Conservation (phyloP, 2,797 vertebrate species). For the Lepus oiostolus region DNA sequence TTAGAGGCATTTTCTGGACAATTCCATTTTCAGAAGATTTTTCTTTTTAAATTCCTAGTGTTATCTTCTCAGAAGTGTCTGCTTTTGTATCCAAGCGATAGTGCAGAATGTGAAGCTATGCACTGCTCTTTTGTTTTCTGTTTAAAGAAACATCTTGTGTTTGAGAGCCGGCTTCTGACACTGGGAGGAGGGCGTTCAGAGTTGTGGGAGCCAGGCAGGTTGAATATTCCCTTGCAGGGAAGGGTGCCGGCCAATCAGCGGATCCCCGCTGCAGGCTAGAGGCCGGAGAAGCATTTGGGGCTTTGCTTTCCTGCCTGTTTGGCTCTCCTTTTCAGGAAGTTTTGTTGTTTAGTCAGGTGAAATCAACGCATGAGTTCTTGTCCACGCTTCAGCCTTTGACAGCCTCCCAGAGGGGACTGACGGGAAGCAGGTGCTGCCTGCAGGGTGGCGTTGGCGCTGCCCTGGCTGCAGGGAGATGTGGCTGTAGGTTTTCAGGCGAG, state of each 20-base stretch:
- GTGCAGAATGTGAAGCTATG: conserved; percentile 40
- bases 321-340: conserved; percentile 75
- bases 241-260: conserved; percentile 80
- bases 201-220: conserved; percentile 66
- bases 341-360: conserved; percentile 57
- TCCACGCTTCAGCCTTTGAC: neutral
- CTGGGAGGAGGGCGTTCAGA: conserved; percentile 5
- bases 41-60: neutral
- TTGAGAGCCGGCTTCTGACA: neutral
- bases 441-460: neutral
- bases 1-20: conserved; percentile 1
- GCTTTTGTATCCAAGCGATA: neutral
- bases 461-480: neutral
- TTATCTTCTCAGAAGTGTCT: neutral
- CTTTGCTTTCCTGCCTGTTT: conserved; percentile 66
- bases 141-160: neutral
- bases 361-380: conserved; percentile 57
- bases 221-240: conserved; percentile 71
- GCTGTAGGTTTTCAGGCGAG: neutral
- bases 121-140: neutral
- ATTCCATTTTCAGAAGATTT: neutral
- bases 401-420: neutral
- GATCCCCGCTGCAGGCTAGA: conserved; percentile 56
- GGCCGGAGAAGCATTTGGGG: conserved; percentile 50
- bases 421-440: neutral